These are phyloP conservation scores for Pseudopipra pipra DNA, from an alignment of 2,113 vertebrate genomes.

Conservation along the genomic window DNA sequence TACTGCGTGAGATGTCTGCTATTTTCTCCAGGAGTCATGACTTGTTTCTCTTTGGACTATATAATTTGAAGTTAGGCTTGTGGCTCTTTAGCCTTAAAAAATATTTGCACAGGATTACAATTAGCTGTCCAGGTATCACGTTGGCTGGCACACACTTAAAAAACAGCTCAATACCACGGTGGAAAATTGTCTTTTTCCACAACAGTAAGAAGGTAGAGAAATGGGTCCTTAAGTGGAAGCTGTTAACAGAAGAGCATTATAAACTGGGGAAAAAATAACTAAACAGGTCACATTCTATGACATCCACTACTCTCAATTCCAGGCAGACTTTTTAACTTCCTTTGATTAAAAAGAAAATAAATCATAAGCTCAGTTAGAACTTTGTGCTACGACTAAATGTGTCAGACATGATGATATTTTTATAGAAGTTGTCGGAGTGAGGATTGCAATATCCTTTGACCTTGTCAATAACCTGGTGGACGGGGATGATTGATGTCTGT, in stretches of 20 bases:
- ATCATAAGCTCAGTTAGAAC: conserved; percentile 74
- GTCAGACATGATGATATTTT: conserved; percentile 94
- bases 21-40: neutral
- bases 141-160: neutral
- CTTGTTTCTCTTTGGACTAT: neutral
- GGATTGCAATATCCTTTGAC: conserved; percentile 90
- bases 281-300: neutral
- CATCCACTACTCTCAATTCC: neutral
- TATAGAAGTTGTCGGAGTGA: conserved; percentile 94
- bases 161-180: neutral
- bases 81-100: neutral
- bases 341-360: neutral
- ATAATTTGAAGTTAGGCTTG: conserved; percentile 7
- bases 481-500: conserved; percentile 88
- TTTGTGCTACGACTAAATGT: conserved; percentile 90
- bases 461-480: conserved; percentile 94
- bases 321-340: neutral
- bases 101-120: conserved; percentile 14
- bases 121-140: neutral
- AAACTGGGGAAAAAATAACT: neutral
- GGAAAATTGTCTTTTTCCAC: neutral
- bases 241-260: neutral
- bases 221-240: neutral
- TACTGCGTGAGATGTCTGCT: neutral
- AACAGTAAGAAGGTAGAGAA: neutral